Conservation (phyloP, 2,113 vertebrate genomes). For the Oreochromis spilurus region DNA sequence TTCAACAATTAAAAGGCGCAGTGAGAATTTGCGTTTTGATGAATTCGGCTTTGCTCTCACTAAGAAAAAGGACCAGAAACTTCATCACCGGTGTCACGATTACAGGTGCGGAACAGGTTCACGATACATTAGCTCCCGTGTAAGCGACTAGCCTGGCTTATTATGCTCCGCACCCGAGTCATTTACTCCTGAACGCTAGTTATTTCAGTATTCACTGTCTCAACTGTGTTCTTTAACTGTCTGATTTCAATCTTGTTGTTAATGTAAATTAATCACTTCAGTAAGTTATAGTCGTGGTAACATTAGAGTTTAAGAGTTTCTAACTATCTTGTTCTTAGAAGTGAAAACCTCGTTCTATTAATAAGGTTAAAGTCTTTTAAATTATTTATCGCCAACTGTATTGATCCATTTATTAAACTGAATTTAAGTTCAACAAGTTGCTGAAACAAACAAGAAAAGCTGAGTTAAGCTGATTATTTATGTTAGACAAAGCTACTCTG, state of each 20-base stretch:
- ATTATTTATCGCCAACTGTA: background rate
- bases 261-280: background rate
- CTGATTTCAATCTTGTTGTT: background rate
- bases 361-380: rapidly evolving
- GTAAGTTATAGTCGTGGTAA: background rate
- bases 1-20: constrained; percentile 7
- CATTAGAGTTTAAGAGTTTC: background rate
- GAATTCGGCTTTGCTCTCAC: constrained; percentile 66
- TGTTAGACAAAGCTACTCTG: background rate
- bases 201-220: background rate
- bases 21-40: constrained; percentile 49
- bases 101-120: constrained; percentile 59
- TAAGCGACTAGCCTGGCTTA: background rate
- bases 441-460: background rate
- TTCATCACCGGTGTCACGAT: constrained; percentile 58
- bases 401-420: rapidly evolving
- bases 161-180: background rate
- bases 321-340: too few relatives aligned
- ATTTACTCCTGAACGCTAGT: background rate
- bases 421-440: rapidly evolving
- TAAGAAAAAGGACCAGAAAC: constrained; percentile 58
- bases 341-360: background rate
- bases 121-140: background rate
- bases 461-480: background rate
- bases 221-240: background rate